Conservation (phyloP, 37 sponge, comb jelly and placozoan species). For the Eunapius fragilis region DNA sequence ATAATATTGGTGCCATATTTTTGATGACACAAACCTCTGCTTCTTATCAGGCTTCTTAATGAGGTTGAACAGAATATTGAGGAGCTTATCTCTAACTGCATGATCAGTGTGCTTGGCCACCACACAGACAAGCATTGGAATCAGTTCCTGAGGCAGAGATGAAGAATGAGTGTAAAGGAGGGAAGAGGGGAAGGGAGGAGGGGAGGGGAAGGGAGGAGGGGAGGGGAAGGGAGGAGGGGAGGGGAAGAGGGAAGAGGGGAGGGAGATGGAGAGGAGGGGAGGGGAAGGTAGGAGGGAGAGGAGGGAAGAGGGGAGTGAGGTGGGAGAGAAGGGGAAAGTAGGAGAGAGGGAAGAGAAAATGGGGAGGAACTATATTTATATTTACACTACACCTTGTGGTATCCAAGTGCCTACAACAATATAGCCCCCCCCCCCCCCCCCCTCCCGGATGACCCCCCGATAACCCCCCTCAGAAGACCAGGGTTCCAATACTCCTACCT, state of each 20-base stretch:
- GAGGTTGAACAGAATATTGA: conserved; percentile 86
- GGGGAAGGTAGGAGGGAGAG: no score
- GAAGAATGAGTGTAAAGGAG: neutral
- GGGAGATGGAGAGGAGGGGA: no score
- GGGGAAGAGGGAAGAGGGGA: neutral
- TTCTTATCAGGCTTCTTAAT: conserved; percentile 78
- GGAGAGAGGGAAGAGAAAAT: neutral
- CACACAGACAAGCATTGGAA: conserved; percentile 83
- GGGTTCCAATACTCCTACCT: no score
- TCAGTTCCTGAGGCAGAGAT: conserved; percentile 60
- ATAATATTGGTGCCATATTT: no score
- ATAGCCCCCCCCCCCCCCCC: no score
- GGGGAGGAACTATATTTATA: no score
- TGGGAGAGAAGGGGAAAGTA: no score
- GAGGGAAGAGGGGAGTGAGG: no score
- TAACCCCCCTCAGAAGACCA: no score
- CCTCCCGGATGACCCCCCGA: no score
- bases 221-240: neutral
- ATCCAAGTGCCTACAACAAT: no score
- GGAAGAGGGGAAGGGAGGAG: neutral
- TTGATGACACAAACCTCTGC: conserved; percentile 59
- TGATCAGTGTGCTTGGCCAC: conserved; percentile 66
- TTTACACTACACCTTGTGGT: no score
- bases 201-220: neutral
- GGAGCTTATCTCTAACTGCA: conserved; percentile 67